Evolutionary conservation across 2,797 vertebrate genomes (phyloP), one percentile per base, ranked within the genome.

Genomic region (Centroberyx gerrardi): DNA sequence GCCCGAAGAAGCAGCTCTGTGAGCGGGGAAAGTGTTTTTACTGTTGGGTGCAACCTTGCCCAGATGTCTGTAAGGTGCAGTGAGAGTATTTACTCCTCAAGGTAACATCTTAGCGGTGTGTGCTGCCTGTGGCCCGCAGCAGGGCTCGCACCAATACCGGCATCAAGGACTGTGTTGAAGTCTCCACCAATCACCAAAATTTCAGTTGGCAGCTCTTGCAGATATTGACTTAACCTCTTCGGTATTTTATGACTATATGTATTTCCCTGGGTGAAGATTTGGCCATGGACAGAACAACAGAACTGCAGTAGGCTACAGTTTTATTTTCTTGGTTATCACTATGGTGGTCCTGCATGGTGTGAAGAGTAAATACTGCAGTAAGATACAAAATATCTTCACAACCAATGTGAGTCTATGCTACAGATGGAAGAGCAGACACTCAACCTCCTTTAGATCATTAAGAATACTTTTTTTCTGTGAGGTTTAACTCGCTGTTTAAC

Each of bases 171-270:
- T 72, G n/a, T 53, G 55, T 54, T 79, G 2, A 72, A 74, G 49
- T 81, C 2, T 7, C 0, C 68, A 63, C 58, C 51, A 52, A 62
- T 1, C 68, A 63, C 58, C 51, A 52, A 62, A 59, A 46, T 59
- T 63, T 53, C 73, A 40, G 60, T 72, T 53, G 72, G 86, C 77
- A 86, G 81, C 80, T 82, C 70, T 84, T 86, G 78, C 81, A 86
- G 70, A 55, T 58, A 68, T 88, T 88, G 84, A 82, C 4, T 86
- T 65, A 58, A 66, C 73, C 74, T 78, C 83, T 28, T 85, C 68
- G 76, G 52, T 71, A 46, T 76, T 85, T 85, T 77, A 40, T 80
- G 83, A 89, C 87, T 66, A 53, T 58, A 49, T 64, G 74, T 67
- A 67, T 83, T 82, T 83, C 72, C 29, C 10, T 46, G 68, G 52